Evolutionary conservation across 2,797 vertebrate species (phyloP).

Genomic region (Gadopsis marmoratus): DNA sequence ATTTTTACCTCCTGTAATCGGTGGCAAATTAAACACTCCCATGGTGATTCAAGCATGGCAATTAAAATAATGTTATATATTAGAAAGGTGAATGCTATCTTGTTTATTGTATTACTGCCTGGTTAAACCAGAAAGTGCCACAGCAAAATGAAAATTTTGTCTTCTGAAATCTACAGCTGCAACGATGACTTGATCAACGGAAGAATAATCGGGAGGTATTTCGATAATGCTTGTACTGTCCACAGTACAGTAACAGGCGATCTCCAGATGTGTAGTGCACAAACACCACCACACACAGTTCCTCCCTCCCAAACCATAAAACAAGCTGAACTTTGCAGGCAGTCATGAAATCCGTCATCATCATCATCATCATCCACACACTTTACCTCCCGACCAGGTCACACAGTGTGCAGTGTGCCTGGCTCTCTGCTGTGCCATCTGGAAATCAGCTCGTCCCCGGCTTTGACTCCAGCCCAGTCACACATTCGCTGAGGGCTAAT

Average conservation of each 20-base stretch:
- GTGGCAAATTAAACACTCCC: neutral
- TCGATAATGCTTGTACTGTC: neutral
- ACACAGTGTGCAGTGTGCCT: conserved; percentile 26
- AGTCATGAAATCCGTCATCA: conserved; percentile 30
- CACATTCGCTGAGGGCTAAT: conserved; percentile 52
- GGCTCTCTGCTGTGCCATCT: conserved; percentile 63
- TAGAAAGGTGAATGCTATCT: neutral
- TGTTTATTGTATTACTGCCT: neutral
- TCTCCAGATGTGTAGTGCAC: conserved; percentile 19
- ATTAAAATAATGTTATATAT: neutral
- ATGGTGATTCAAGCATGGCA: neutral
- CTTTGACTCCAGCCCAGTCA: conserved; percentile 47
- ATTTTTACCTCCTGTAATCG: neutral
- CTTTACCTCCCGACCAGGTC: conserved; percentile 49
- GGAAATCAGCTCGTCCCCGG: conserved; percentile 62
- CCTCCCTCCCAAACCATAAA: conserved; percentile 34
- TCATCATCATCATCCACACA: conserved; percentile 21
- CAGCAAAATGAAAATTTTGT: neutral
- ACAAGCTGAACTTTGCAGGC: conserved; percentile 29
- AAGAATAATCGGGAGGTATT: neutral
- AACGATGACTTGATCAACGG: neutral
- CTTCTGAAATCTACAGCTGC: neutral
- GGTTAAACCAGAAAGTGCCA: no score
- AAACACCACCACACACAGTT: conserved; percentile 5
- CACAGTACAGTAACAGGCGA: conserved; percentile 14